Evolutionary conservation across 2,888 invertebrate species (phyloP), one percentile per base, ranked within the genome.

Genomic region (Fissipunctia ypsillon): DNA sequence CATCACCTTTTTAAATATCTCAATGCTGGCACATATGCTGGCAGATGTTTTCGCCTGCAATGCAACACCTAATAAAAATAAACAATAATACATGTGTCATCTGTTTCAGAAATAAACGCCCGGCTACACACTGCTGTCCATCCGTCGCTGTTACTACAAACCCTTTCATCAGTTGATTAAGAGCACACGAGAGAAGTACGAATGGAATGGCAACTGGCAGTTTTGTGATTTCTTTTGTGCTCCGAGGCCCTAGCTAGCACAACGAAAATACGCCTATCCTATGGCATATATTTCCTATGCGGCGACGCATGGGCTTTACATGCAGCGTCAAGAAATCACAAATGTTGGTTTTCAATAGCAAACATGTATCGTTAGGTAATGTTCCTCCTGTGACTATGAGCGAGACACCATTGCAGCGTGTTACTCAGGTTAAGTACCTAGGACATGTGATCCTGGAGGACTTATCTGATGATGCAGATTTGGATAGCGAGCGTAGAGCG

Each of bases 21-120:
- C 57, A 59, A 50, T 50, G 50, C 67, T 74, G 57, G 41, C 76
- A 66, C 56, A 76, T 22, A 50, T 50, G 50, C 67, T 74, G 57
- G 41, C 76, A 66, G 48, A 76, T 22, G 57, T 50, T 59, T 76
- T 50, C 35, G 57, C 41, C 25, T 57, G 64, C 38, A 54, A 64
- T 66, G 64, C 45, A 73, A 48, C 56, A 35, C 48, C 50, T 57
- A 66, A 28, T 66, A 75, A 75, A 75, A 75, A 57, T 75, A 50
- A 75, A 74, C 65, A 66, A 75, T 28, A 50, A 65, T 35, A 25
- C 63, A 45, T 74, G 73, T 54, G 75, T 64, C 74, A 50, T 52
- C 35, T 28, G 50, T 45, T 60, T 52, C 45, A 59, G 38, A 75
- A 76, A 76, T 67, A 75, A 76, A 66, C 35, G 19, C 10, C 54